phyloP scores from a whole-genome alignment of 2,797 vertebrate genomes.

The Typhlichthys subterraneus region DNA sequence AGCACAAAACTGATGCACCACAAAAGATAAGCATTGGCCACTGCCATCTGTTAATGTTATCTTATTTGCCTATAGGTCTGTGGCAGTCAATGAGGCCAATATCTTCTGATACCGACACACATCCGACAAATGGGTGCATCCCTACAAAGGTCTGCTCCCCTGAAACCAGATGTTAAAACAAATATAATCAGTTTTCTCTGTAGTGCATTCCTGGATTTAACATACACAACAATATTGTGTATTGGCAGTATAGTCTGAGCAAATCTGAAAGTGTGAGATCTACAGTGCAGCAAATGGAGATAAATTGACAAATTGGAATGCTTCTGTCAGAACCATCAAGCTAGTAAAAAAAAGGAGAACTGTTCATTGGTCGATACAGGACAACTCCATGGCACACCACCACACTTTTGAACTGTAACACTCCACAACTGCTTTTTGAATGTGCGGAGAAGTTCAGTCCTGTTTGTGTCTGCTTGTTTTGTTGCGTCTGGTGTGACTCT shows the following conservation, averaged over 20 bases:
- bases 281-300: slow-evolving; percentile 2
- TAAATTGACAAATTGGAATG: too few species aligned
- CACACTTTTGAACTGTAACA: slow-evolving; percentile 37
- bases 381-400: slow-evolving; percentile 13
- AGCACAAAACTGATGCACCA: too few species aligned
- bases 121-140: too few species aligned
- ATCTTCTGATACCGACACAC: too few species aligned
- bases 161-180: too few species aligned
- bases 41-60: too few species aligned
- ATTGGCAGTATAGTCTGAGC: slow-evolving; percentile 10
- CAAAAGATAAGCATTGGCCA: too few species aligned
- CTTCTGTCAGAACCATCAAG: too few species aligned
- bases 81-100: too few species aligned
- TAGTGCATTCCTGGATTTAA: neutral
- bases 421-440: slow-evolving; percentile 23
- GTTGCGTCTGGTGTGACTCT: slow-evolving; percentile 64
- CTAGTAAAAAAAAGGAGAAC: too few species aligned
- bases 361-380: neutral
- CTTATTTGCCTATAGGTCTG: too few species aligned
- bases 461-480: slow-evolving; percentile 40
- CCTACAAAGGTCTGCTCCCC: too few species aligned
- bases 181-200: neutral
- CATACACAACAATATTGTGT: neutral
- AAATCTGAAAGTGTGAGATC: slow-evolving; percentile 18
- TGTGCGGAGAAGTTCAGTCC: slow-evolving; percentile 24